Conservation (phyloP, 2,888 invertebrate genomes). For the Pandemis corylana region DNA sequence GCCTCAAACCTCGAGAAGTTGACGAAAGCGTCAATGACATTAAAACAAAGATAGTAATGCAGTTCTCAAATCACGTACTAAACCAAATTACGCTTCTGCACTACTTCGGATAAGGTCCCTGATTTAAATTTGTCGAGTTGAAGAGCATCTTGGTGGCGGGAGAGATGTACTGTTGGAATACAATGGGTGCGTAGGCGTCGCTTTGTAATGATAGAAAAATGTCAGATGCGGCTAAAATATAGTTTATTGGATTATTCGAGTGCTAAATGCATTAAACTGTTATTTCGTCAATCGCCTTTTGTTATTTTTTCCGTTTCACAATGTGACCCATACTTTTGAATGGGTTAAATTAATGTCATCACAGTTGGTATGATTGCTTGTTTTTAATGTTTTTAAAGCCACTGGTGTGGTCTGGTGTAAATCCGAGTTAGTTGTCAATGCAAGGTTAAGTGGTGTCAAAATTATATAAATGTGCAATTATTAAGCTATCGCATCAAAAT, state of each 20-base stretch:
- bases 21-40: conserved; percentile 40
- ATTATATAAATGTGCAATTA: no score
- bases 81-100: conserved; percentile 1
- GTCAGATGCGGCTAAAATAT: conserved; percentile 56
- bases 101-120: conserved; percentile 8
- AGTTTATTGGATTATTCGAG: conserved; percentile 49
- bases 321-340: conserved; percentile 19
- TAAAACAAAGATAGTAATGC: conserved; percentile 24
- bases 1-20: conserved; percentile 42
- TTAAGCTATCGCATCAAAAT: not conserved
- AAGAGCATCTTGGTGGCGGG: conserved; percentile 4
- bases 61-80: not conserved
- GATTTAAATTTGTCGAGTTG: conserved; percentile 4
- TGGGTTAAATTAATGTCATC: conserved; percentile 3
- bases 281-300: conserved; percentile 41
- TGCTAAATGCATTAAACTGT: conserved; percentile 30
- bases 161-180: conserved; percentile 55
- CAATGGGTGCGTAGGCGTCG: conserved; percentile 69
- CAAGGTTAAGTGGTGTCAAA: no score
- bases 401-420: not conserved
- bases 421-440: not conserved
- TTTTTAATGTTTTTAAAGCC: not conserved
- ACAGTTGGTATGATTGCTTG: not conserved
- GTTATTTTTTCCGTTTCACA: conserved; percentile 36
- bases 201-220: conserved; percentile 70